A percentile compares a stretch with the other conserved stretches of the same genome.
Conservation (phyloP, 2,797 vertebrate genomes). For the Strix occidentalis region DNA sequence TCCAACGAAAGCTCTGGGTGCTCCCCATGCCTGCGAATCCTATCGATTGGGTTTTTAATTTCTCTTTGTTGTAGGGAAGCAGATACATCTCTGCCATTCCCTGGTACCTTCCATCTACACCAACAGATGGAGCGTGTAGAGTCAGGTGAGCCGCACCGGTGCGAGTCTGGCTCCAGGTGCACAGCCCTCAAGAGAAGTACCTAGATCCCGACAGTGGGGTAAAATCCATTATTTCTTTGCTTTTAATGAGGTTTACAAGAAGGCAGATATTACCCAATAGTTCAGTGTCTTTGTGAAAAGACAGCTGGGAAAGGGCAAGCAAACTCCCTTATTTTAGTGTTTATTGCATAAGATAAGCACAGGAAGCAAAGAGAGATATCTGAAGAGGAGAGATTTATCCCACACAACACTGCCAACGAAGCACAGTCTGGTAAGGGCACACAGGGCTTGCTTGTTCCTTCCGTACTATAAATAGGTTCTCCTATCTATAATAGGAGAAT, state of each 20-base stretch:
- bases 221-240: background rate
- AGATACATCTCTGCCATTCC: background rate
- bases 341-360: slow-evolving; percentile 63
- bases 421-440: slow-evolving; percentile 58
- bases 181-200: background rate
- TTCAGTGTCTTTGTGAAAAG: background rate
- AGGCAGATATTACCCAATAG: background rate
- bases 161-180: background rate
- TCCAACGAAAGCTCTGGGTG: background rate
- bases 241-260: background rate
- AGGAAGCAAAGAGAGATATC: slow-evolving; percentile 25
- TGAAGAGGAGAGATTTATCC: slow-evolving; percentile 56
- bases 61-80: background rate
- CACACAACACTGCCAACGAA: slow-evolving; percentile 46
- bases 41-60: background rate
- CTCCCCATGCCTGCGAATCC: background rate
- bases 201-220: background rate
- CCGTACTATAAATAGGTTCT: slow-evolving; percentile 26
- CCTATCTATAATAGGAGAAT: background rate
- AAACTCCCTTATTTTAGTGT: slow-evolving; percentile 22
- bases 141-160: background rate
- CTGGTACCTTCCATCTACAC: accelerated
- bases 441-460: slow-evolving; percentile 16
- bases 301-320: slow-evolving; percentile 35
- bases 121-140: accelerated